Percentiles rank a stretch among this genome's conserved stretches.
phyloP scores from a whole-genome alignment of 2,797 vertebrate genomes.

The Acanthis flammea region DNA sequence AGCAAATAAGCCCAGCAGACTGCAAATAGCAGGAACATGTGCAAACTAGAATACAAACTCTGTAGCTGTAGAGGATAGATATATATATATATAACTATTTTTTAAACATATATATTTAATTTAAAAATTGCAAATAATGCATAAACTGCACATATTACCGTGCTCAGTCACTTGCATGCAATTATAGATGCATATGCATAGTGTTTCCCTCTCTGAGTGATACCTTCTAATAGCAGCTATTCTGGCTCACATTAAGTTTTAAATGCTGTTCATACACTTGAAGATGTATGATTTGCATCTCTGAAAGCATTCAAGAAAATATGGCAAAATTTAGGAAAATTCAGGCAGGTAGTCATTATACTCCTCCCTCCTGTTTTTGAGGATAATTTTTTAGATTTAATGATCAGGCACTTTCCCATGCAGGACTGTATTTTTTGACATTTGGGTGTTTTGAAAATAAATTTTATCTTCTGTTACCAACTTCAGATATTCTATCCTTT shows the following conservation, averaged over 20 bases:
- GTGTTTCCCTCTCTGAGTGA: neutral
- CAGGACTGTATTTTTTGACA: neutral
- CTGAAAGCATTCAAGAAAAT: neutral
- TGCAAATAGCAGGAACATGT: neutral
- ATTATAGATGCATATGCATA: neutral
- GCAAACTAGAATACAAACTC: neutral
- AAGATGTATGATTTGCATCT: neutral
- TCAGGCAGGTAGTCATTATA: neutral
- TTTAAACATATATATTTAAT: neutral
- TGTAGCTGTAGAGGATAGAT: neutral
- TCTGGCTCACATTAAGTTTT: neutral
- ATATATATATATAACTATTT: neutral
- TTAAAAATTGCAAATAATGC: neutral
- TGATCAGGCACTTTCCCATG: neutral
- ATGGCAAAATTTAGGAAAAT: neutral
- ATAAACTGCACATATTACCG: neutral
- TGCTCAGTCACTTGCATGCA: neutral
- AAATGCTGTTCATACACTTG: neutral
- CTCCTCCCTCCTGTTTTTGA: neutral
- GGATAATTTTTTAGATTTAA: neutral
- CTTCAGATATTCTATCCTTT: neutral
- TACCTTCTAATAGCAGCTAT: neutral
- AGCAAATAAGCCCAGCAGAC: neutral
- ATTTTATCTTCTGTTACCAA: neutral
- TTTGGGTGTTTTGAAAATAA: neutral